Evolutionary conservation across 1,140 invertebrate species (phyloP).

Genomic region (Apocrypta bakeri): DNA sequence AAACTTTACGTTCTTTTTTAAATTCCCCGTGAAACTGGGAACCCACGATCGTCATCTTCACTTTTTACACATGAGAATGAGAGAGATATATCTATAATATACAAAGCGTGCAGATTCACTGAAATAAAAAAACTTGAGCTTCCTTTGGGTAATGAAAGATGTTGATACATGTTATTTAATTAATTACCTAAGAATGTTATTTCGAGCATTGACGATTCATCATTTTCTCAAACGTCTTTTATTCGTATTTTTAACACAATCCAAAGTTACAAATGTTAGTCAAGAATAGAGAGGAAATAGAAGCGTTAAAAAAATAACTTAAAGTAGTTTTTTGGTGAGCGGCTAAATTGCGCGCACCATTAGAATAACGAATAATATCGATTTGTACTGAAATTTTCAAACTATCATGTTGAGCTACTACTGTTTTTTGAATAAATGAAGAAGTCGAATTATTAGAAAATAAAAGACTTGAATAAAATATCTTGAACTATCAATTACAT

Average conservation of each 20-base stretch:
- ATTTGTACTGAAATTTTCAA: constrained; percentile 48
- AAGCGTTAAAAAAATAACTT: constrained; percentile 1
- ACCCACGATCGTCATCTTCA: constrained; percentile 15
- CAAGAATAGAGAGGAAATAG: constrained; percentile 26
- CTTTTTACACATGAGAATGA: constrained; percentile 6
- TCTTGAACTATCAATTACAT: constrained; percentile 29
- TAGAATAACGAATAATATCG: constrained; percentile 4
- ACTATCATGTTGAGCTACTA: constrained; percentile 27
- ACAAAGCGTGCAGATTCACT: constrained; percentile 32
- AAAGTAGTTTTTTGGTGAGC: constrained; percentile 29
- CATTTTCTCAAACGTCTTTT: neutral
- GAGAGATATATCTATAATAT: constrained; percentile 15
- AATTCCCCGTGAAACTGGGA: constrained; percentile 31
- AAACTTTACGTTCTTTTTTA: constrained; percentile 16
- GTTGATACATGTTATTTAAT: constrained; percentile 12
- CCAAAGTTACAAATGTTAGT: constrained; percentile 29
- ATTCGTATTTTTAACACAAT: neutral
- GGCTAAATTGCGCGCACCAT: constrained; percentile 32
- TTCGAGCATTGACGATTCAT: constrained; percentile 3
- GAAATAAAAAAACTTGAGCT: constrained; percentile 44
- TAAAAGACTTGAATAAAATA: constrained; percentile 43
- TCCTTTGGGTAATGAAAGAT: constrained; percentile 35
- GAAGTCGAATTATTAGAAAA: constrained; percentile 26
- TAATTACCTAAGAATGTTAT: constrained; percentile 8
- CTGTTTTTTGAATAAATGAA: constrained; percentile 40